Evolutionary conservation across 2,797 vertebrate genomes (phyloP).

Genomic region (Anguilla marmorata): DNA sequence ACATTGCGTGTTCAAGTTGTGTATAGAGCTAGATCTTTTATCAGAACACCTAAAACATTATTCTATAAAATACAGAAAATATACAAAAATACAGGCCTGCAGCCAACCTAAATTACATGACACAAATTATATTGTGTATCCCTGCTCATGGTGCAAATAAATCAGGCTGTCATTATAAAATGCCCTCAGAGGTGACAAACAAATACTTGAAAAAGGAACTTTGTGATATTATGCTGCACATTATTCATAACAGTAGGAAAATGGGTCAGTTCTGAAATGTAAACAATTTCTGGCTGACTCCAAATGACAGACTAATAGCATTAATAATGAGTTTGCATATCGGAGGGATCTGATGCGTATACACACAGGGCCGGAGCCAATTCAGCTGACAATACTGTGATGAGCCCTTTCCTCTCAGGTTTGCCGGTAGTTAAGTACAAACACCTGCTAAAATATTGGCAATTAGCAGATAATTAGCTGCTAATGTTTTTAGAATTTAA

Average conservation of each 20-base stretch:
- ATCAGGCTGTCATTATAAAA: not conserved
- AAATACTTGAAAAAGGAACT: not conserved
- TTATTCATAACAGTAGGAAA: constrained; percentile 32
- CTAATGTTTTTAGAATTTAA: constrained; percentile 86
- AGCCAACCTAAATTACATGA: not conserved
- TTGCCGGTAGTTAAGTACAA: constrained; percentile 83
- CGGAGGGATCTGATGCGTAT: constrained; percentile 25
- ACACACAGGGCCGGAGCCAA: constrained; percentile 72
- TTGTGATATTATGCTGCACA: not conserved
- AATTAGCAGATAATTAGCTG: constrained; percentile 89
- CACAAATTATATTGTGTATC: not conserved
- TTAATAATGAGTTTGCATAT: constrained; percentile 39
- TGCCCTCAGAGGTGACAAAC: not conserved
- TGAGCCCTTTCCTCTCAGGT: constrained; percentile 78
- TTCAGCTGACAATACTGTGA: constrained; percentile 74
- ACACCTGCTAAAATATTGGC: constrained; percentile 86
- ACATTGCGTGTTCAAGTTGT: not conserved
- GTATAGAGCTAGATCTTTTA: not conserved
- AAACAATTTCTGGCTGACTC: constrained; percentile 40
- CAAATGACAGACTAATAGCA: constrained; percentile 41
- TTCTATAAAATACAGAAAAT: not conserved
- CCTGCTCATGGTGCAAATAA: not conserved
- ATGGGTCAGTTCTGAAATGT: constrained; percentile 36
- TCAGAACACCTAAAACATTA: not conserved
- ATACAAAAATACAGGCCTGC: not conserved